Evolutionary conservation across 2,888 invertebrate species (phyloP).

Genomic region (Conops quadrifasciatus): DNA sequence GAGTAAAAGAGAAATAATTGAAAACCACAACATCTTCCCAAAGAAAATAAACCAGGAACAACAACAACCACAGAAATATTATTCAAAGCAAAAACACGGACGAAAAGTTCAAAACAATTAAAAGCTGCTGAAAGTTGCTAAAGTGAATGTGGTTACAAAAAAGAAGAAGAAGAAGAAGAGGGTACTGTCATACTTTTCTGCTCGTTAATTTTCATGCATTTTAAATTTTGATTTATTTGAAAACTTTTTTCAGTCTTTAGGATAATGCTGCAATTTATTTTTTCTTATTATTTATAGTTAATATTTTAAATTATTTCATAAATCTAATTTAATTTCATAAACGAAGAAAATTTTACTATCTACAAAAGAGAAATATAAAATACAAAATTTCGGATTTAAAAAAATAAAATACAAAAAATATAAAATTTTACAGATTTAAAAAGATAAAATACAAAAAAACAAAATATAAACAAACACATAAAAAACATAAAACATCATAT

Average conservation of each 20-base stretch:
- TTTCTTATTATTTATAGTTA: neutral
- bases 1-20: too few species aligned
- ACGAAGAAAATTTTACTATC: too few species aligned
- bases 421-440: too few species aligned
- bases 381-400: too few species aligned
- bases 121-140: neutral
- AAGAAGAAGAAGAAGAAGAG: neutral
- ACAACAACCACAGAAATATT: neutral
- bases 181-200: neutral
- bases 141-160: neutral
- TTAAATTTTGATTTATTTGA: neutral
- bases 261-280: neutral
- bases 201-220: neutral
- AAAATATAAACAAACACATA: too few species aligned
- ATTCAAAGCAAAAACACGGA: too few species aligned
- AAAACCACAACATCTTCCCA: too few species aligned
- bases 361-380: too few species aligned
- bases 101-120: constrained; percentile 1
- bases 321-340: too few species aligned
- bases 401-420: too few species aligned
- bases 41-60: neutral
- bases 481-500: too few species aligned
- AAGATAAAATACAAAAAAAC: too few species aligned
- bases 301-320: neutral
- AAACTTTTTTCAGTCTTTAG: neutral